Base-by-base conservation (phyloP, 1,140 invertebrate genomes). In the Drosophila trapezifrons region DNA sequence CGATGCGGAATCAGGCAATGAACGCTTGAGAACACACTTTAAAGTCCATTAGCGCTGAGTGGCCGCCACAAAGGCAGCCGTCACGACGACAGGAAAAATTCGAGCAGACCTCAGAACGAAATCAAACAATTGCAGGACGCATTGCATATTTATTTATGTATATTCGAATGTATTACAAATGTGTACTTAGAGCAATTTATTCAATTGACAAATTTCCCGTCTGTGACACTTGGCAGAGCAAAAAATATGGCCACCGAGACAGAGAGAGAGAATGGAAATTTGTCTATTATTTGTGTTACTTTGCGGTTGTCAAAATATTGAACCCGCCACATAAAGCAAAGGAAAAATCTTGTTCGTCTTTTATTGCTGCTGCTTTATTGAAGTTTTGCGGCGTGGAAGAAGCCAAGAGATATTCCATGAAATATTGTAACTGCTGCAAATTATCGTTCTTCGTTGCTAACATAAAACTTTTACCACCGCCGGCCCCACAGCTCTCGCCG, bases 11-110 rank as follows among this genome's bases (percentile, higher is more conserved):
- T 70, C 59, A 71, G 79, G 65, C 75, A 80, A 42, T 74, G 66
- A 73, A 78, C 70, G 77, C 80, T 78, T 63, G 73, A 89, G 66
- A 84, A 89, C 77, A 89, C 80, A 84, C 84, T 89, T 89, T 89
- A 89, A 89, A 89, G 84, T 89, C 84, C 84, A 89, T 89, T 89
- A 89, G 84, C 70, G 83, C 73, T 78, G 59, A 86, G 84, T 89
- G 66, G 73, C 73, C 71, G 73, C 73, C 71, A 45, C 67, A 76
- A 49, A 74, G 57, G 56, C 43, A 37, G 60, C 54, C 40, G 69
- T 60, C 74, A 62, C 38, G 49, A 60, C 13, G 17, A 60, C 46
- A 35, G 13, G 22, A 60, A 25, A 32, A 78, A 45, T 62, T 57
- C 42, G 20, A 63, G 45, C 27, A 67, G 32, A 63, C 37, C 35